phyloP scores from a whole-genome alignment of 1,140 invertebrate species.

The Tetramorium parvispinum region DNA sequence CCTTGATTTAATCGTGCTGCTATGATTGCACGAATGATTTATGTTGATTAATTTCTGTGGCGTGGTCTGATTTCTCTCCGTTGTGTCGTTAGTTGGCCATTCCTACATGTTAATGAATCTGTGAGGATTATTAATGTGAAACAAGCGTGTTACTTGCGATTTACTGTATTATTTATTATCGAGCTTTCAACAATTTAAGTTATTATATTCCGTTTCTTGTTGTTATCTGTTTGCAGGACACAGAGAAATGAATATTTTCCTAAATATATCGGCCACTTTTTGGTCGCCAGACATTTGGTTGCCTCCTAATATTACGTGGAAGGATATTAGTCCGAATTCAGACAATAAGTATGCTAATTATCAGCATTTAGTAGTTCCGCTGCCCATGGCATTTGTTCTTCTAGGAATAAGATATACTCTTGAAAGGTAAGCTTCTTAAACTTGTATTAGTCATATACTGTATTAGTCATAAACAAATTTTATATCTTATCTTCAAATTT shows the following conservation, averaged over 20 bases:
- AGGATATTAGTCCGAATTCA: conserved; percentile 92
- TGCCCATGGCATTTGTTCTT: conserved; percentile 92
- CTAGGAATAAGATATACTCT: conserved; percentile 91
- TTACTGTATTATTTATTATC: background rate
- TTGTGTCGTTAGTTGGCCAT: background rate
- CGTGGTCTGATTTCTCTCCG: background rate
- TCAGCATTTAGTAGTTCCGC: conserved; percentile 92
- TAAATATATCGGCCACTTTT: conserved; percentile 87
- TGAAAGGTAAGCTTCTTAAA: conserved; percentile 90
- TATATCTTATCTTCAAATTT: background rate
- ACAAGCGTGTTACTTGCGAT: background rate
- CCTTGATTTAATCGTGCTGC: background rate
- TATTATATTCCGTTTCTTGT: background rate
- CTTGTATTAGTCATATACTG: background rate
- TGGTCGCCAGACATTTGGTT: conserved; percentile 95
- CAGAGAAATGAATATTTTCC: conserved; percentile 78
- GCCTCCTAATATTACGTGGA: conserved; percentile 95
- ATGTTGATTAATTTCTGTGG: background rate
- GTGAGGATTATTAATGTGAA: background rate
- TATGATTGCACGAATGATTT: background rate
- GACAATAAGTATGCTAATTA: conserved; percentile 93
- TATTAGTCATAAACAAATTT: background rate
- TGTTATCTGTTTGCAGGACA: conserved; percentile 25
- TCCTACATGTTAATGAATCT: background rate
- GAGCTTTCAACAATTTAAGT: background rate